Conservation (phyloP, 2,888 invertebrate genomes). For the Synanthedon andrenaeformis region DNA sequence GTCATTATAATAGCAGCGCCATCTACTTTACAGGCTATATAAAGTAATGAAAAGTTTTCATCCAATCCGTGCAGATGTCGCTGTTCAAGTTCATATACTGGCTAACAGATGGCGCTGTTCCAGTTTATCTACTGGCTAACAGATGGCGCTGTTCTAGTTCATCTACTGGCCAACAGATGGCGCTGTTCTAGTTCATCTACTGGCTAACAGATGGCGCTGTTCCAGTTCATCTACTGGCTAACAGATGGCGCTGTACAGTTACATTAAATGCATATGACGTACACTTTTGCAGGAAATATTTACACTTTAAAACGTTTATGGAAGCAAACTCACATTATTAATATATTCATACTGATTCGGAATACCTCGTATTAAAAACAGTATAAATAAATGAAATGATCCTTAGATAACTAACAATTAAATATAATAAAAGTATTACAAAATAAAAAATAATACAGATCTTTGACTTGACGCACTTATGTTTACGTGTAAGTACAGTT, state of each 20-base stretch:
- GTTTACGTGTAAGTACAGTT: constrained; percentile 56
- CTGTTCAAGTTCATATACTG: constrained; percentile 11
- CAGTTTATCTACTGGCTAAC: constrained; percentile 15
- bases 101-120: constrained; percentile 35
- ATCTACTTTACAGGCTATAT: background rate
- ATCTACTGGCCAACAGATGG: constrained; percentile 32
- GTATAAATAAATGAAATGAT: constrained; percentile 56
- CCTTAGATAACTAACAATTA: constrained; percentile 44
- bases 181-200: no score
- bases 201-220: background rate
- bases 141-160: background rate
- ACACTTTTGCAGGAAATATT: constrained; percentile 52
- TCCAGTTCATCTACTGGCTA: constrained; percentile 14
- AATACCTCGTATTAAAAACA: constrained; percentile 65
- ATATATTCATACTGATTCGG: constrained; percentile 55
- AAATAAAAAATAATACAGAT: constrained; percentile 71
- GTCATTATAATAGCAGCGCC: background rate
- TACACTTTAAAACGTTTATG: constrained; percentile 41
- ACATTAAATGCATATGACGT: constrained; percentile 61
- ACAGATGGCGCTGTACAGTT: constrained; percentile 34
- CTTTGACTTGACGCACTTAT: constrained; percentile 67
- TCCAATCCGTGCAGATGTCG: background rate
- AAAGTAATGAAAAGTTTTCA: no score
- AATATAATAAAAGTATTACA: constrained; percentile 66
- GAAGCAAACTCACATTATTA: constrained; percentile 49